Percentiles rank a stretch among this genome's conserved stretches.
phyloP scores from a whole-genome alignment of 2,888 invertebrate species.

The Cephus pygmeus region DNA sequence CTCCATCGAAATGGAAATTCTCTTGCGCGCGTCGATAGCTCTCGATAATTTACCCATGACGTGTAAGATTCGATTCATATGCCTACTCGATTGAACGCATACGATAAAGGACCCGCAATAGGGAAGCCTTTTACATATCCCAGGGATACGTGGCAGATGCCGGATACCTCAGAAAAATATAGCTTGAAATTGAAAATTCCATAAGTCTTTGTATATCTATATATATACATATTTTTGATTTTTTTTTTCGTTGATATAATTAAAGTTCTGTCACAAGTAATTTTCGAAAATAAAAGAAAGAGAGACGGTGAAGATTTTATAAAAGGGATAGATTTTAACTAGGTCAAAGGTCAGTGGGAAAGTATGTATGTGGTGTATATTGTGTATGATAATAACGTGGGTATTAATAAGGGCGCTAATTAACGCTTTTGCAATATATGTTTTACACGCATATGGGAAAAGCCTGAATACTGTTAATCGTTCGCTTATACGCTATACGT shows the following conservation, averaged over 20 bases:
- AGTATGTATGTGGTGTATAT: background rate
- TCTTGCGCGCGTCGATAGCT: background rate
- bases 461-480: background rate
- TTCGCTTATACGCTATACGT: background rate
- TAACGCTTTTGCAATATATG: background rate
- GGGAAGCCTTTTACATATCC: background rate
- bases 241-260: background rate
- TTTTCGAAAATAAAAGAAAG: background rate
- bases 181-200: background rate
- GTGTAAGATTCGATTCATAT: background rate
- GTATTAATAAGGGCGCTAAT: background rate
- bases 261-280: background rate
- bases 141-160: background rate
- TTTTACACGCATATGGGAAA: background rate
- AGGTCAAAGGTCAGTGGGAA: background rate
- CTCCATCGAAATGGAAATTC: background rate
- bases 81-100: background rate
- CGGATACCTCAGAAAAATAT: background rate
- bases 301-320: background rate
- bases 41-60: background rate
- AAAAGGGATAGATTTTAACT: background rate
- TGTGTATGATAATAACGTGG: background rate
- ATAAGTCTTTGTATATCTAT: background rate
- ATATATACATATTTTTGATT: background rate
- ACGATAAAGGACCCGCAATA: background rate